Evolutionary conservation across 23 tunicate genomes (phyloP), one percentile per base, ranked within the genome.

Genomic region (Styela plicata): DNA sequence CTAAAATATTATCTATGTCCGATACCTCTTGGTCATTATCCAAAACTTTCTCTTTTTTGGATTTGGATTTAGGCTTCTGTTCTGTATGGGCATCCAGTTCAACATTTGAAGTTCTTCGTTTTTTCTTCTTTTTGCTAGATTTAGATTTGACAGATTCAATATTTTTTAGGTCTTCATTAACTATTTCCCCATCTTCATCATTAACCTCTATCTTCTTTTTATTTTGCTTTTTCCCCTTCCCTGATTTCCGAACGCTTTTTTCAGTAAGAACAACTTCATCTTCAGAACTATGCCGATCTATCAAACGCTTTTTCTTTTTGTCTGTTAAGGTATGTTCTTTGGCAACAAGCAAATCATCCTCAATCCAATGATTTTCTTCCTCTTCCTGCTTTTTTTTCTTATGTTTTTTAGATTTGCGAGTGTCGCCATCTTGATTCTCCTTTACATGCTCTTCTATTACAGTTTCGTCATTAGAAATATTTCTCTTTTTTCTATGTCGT

Each of bases 401-500:
- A 20, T 24, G 25, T 57, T 64, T n/a, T 33, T 82, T 66, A n/a
- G 30, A 52, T 1, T 82, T 78, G 0, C 24, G 64, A 34, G 26
- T 24, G 0, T 70, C 85, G 0, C 24, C 32, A 24, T 22, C 23
- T 70, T 32, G 19, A 25, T 31, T 70, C 16, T 70, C 33, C 32
- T 80, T 67, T 16, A 69, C 63, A 13, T 33, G 28, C 24, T 70
- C 1, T 17, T 21, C 20, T 64, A 1, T 35, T 27, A 34, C 34
- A 33, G 17, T 20, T 17, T 57, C 1, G 34, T 74, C 25, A 53
- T 32, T 32, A n/a, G 74, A 31, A 21, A 57, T 30, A 2, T 74
- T 24, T 18, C 53, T 73, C 66, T 74, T 23, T 61, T 24, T 74
- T 74, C 82, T 30, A 21, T 52, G 31, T 74, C 67, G 16, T 24